Evolutionary conservation across 2,888 invertebrate species (phyloP).

Genomic region (Schrankia costaestrigalis): DNA sequence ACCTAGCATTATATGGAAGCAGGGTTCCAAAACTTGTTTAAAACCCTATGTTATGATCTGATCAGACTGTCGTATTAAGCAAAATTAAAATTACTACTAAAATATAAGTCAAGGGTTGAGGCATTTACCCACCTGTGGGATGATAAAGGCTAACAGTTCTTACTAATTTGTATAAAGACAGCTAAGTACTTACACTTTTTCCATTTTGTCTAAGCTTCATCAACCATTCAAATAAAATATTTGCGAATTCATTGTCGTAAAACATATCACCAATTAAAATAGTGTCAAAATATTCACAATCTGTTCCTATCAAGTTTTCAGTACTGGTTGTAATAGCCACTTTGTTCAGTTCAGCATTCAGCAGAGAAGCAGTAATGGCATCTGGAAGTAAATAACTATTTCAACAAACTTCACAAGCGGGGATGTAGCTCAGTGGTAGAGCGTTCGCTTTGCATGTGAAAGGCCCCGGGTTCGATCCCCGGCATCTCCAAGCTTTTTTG

Average conservation of each 20-base stretch:
- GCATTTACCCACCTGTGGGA: too few relatives aligned
- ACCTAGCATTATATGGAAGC: too few relatives aligned
- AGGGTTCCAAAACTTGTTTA: too few relatives aligned
- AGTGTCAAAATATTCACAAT: slow-evolving; percentile 69
- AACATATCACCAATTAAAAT: slow-evolving; percentile 86
- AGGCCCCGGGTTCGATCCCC: slow-evolving; percentile 99
- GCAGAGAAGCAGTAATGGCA: slow-evolving; percentile 66
- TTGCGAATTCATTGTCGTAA: slow-evolving; percentile 82
- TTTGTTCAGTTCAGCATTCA: slow-evolving; percentile 77
- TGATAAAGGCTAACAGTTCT: too few relatives aligned
- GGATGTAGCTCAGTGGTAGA: slow-evolving; percentile 99
- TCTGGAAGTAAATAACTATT: slow-evolving; percentile 58
- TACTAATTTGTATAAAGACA: too few relatives aligned
- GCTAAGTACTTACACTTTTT: slow-evolving; percentile 49
- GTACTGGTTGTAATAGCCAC: slow-evolving; percentile 54
- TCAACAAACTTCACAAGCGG: slow-evolving; percentile 34
- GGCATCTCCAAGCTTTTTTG: slow-evolving; percentile 86
- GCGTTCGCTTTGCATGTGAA: slow-evolving; percentile 99
- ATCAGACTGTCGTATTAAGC: too few relatives aligned
- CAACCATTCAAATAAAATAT: slow-evolving; percentile 78
- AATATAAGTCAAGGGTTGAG: too few relatives aligned
- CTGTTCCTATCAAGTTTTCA: slow-evolving; percentile 66
- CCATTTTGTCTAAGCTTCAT: slow-evolving; percentile 43
- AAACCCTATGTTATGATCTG: too few relatives aligned
- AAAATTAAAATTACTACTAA: too few relatives aligned